Percentiles rank a stretch among this genome's conserved stretches.
Conservation (phyloP, 2,888 invertebrate genomes). For the Hoplodrina ambigua region DNA sequence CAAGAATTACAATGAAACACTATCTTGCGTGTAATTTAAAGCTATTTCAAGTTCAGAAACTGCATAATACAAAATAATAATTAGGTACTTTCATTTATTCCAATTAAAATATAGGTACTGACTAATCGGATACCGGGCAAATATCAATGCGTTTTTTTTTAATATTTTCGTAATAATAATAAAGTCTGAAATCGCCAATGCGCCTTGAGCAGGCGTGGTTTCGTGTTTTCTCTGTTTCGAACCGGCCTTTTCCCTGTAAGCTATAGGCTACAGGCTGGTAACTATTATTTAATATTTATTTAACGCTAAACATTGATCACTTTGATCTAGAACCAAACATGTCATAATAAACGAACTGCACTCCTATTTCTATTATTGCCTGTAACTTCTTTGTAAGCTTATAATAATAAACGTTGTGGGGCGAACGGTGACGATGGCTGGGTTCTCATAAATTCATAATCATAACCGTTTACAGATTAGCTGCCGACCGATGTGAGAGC, state of each 20-base stretch:
- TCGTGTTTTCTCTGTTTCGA: too few relatives aligned
- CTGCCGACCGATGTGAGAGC: conserved; percentile 63
- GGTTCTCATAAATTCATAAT: conserved; percentile 63
- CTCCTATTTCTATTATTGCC: conserved; percentile 29
- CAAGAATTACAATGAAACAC: not conserved
- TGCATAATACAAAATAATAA: too few relatives aligned
- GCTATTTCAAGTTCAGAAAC: conserved; percentile 17
- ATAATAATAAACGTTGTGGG: conserved; percentile 54
- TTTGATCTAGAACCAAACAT: conserved; percentile 30
- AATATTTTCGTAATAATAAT: too few relatives aligned
- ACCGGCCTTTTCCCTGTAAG: too few relatives aligned
- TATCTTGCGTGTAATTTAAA: not conserved
- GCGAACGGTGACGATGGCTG: conserved; percentile 51
- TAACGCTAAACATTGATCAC: not conserved
- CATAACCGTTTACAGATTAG: conserved; percentile 67
- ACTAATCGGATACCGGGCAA: too few relatives aligned
- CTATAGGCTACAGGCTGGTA: too few relatives aligned
- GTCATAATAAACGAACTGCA: conserved; percentile 22
- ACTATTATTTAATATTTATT: not conserved
- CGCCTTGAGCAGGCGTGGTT: too few relatives aligned
- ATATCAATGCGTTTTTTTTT: too few relatives aligned
- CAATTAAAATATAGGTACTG: too few relatives aligned
- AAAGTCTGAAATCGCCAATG: too few relatives aligned
- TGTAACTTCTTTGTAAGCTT: conserved; percentile 45
- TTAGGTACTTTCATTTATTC: too few relatives aligned